Percentiles rank a stretch among this genome's conserved stretches.
phyloP scores from a whole-genome alignment of 2,113 vertebrate genomes.

The Tympanuchus pallidicinctus region DNA sequence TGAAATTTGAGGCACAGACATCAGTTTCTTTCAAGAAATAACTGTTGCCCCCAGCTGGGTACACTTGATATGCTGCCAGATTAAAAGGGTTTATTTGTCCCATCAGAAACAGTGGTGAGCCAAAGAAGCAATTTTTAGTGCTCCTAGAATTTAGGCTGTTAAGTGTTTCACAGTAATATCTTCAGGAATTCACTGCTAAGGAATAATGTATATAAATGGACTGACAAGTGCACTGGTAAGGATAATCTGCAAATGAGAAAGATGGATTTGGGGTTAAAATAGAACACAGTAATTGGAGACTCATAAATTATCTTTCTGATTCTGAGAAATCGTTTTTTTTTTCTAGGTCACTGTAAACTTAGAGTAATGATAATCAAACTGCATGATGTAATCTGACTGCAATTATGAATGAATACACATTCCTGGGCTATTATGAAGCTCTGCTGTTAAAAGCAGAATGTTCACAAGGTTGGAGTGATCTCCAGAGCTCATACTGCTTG shows the following conservation, averaged over 20 bases:
- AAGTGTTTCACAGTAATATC: background rate
- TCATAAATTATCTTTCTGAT: background rate
- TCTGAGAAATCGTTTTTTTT: background rate
- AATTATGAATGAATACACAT: conserved; percentile 20
- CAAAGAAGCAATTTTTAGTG: background rate
- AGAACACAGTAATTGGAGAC: conserved; percentile 7
- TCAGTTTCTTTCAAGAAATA: background rate
- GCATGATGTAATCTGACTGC: background rate
- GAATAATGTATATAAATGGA: background rate
- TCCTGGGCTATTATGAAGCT: background rate
- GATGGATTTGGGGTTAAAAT: conserved; percentile 5
- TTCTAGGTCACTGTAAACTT: background rate
- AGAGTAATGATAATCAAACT: background rate
- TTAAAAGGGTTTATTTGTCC: background rate
- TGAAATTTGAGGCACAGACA: background rate
- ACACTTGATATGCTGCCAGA: background rate
- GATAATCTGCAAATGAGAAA: conserved; percentile 22
- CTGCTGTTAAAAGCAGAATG: background rate
- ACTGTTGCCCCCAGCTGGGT: background rate
- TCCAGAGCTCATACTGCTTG: rapidly evolving
- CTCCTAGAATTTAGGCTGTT: background rate
- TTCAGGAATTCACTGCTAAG: conserved; percentile 7
- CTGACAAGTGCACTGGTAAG: background rate
- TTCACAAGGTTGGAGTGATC: background rate
- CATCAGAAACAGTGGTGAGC: background rate